phyloP scores from a whole-genome alignment of 1,140 invertebrate genomes.

The Gonatopus flavifemur region DNA sequence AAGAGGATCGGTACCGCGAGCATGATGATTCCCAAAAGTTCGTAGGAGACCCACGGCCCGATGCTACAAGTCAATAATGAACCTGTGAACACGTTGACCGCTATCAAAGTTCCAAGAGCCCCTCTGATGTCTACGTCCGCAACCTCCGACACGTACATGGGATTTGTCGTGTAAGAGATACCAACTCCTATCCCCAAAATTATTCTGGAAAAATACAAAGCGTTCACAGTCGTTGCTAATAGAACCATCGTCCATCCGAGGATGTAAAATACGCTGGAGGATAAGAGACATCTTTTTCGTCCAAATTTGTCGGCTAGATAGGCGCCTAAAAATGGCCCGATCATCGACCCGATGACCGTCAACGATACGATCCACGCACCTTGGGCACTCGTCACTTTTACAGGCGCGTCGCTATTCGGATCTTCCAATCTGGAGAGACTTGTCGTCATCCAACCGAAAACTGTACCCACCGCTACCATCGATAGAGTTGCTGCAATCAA shows the following conservation, averaged over 20 bases:
- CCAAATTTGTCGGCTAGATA: slow-evolving; percentile 63
- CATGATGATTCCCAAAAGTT: slow-evolving; percentile 59
- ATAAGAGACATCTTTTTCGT: slow-evolving; percentile 67
- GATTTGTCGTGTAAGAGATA: slow-evolving; percentile 70
- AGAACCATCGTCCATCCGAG: slow-evolving; percentile 70
- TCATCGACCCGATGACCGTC: slow-evolving; percentile 54
- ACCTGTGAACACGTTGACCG: slow-evolving; percentile 66
- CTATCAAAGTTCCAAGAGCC: slow-evolving; percentile 69
- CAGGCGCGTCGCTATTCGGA: slow-evolving; percentile 26
- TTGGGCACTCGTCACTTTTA: slow-evolving; percentile 42
- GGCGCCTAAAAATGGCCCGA: slow-evolving; percentile 56
- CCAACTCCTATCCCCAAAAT: slow-evolving; percentile 71
- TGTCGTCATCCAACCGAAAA: slow-evolving; percentile 54
- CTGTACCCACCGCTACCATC: slow-evolving; percentile 53
- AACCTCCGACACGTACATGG: slow-evolving; percentile 72
- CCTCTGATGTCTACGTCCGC: slow-evolving; percentile 70
- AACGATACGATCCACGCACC: slow-evolving; percentile 51
- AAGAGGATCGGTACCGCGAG: slow-evolving; percentile 64
- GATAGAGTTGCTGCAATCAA: slow-evolving; percentile 53
- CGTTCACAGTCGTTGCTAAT: slow-evolving; percentile 55
- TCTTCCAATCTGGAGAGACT: slow-evolving; percentile 36
- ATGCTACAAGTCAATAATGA: slow-evolving; percentile 72
- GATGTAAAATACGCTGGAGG: slow-evolving; percentile 66
- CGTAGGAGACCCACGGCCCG: slow-evolving; percentile 66
- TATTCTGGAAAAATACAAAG: slow-evolving; percentile 61